Evolutionary conservation across 2,113 vertebrate genomes (phyloP).

Genomic region (Plectropomus leopardus): DNA sequence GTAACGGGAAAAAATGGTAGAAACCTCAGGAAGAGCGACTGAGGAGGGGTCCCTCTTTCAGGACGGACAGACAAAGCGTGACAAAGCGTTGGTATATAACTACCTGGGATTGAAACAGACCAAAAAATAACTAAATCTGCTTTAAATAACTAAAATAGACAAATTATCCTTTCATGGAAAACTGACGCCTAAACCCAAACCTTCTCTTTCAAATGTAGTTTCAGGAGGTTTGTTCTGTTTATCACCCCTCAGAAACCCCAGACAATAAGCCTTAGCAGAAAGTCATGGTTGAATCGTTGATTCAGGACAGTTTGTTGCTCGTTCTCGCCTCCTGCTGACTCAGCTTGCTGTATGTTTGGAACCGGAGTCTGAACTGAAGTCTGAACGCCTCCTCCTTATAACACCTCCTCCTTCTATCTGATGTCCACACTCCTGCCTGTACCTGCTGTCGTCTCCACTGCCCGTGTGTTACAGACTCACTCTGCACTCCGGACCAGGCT

Average conservation of each 20-base stretch:
- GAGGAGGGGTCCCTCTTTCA: too few species aligned
- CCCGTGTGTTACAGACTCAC: neutral
- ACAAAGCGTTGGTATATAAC: too few species aligned
- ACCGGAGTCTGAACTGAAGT: constrained; percentile 6
- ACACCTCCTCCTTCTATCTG: neutral
- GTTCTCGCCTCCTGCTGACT: neutral
- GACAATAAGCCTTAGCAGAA: neutral
- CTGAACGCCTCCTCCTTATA: neutral
- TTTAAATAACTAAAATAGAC: too few species aligned
- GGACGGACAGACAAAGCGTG: too few species aligned
- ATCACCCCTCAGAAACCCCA: neutral
- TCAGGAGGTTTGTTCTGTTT: neutral
- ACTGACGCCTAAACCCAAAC: neutral
- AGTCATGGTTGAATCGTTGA: neutral
- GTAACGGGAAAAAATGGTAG: too few species aligned
- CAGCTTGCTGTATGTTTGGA: constrained; percentile 12
- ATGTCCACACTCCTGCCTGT: constrained; percentile 11
- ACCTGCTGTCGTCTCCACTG: constrained; percentile 5
- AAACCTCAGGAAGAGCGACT: too few species aligned
- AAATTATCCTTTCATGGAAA: neutral
- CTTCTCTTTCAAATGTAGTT: neutral
- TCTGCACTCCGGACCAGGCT: constrained; percentile 10
- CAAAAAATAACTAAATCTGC: too few species aligned
- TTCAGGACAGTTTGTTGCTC: neutral
- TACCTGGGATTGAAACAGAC: too few species aligned